These are phyloP conservation scores for Pseudeuparius sepicola DNA, from an alignment of 2,888 invertebrate genomes.

Conservation along the genomic window DNA sequence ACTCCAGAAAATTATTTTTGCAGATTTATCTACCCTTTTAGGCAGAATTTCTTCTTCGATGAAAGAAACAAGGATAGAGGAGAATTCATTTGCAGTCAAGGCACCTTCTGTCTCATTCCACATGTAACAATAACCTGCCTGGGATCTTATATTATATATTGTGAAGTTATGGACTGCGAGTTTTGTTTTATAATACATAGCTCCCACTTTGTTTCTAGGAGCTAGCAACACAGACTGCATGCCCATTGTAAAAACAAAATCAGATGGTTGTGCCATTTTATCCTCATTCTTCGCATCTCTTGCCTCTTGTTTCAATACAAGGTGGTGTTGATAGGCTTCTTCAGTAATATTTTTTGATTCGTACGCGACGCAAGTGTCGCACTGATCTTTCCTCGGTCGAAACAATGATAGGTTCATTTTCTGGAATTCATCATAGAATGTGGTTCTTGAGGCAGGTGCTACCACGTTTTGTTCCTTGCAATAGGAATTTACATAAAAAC, in stretches of 20 bases:
- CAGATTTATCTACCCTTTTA: slow-evolving; percentile 1
- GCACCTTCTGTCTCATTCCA: slow-evolving; percentile 24
- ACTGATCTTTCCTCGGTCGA: slow-evolving; percentile 3
- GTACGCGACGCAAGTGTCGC: slow-evolving; percentile 1
- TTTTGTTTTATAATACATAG: slow-evolving; percentile 6
- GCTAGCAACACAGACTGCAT: slow-evolving; percentile 9
- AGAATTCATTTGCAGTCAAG: slow-evolving; percentile 12
- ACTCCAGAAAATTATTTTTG: slow-evolving; percentile 8
- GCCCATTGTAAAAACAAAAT: slow-evolving; percentile 8
- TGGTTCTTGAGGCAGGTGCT: slow-evolving; percentile 2
- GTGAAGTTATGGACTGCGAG: slow-evolving; percentile 9
- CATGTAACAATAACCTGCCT: slow-evolving; percentile 23
- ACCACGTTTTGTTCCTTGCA: slow-evolving; percentile 8
- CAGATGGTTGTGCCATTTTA: slow-evolving; percentile 1
- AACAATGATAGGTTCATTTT: slow-evolving; percentile 2
- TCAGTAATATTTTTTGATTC: slow-evolving; percentile 3
- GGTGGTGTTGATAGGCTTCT: slow-evolving; percentile 3
- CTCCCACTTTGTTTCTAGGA: background rate
- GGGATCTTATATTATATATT: slow-evolving; percentile 21
- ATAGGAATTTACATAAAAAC: slow-evolving; percentile 4
- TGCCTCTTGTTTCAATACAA: slow-evolving; percentile 3
- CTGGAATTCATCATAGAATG: slow-evolving; percentile 8
- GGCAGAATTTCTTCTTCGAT: slow-evolving; percentile 7
- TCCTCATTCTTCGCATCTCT: slow-evolving; percentile 5
- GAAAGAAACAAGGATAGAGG: slow-evolving; percentile 1